A percentile compares a stretch with the other conserved stretches of the same genome.
Conservation (phyloP, 2,888 invertebrate genomes). For the Ceriagrion tenellum region DNA sequence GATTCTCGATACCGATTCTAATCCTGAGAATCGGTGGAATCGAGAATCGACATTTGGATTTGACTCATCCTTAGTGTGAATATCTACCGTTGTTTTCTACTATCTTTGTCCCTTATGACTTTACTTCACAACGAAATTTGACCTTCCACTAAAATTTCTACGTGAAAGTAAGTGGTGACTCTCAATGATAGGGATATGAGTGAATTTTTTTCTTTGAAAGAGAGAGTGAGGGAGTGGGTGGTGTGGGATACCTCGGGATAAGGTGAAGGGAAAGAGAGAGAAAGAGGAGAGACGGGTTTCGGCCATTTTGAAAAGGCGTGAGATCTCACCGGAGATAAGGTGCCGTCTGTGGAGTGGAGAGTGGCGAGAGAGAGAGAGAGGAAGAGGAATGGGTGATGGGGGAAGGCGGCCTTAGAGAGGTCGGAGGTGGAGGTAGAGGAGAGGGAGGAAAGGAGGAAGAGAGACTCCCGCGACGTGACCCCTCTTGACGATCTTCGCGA, state of each 20-base stretch:
- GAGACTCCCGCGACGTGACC: constrained; percentile 43
- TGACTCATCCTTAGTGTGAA: too few species aligned
- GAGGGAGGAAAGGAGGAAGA: neutral
- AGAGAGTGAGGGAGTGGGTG: neutral
- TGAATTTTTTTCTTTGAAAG: neutral
- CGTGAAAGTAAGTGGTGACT: too few species aligned
- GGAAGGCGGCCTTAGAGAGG: neutral
- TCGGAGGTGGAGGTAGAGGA: neutral
- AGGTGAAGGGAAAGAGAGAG: neutral
- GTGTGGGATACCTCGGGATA: neutral
- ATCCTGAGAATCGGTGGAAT: too few species aligned
- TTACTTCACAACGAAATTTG: too few species aligned
- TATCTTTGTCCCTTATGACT: too few species aligned
- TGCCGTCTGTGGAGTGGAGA: neutral
- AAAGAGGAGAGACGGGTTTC: constrained; percentile 50
- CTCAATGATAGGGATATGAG: too few species aligned
- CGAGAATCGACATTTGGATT: too few species aligned
- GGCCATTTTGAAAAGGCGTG: constrained; percentile 59
- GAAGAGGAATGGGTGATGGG: neutral
- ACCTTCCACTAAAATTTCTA: too few species aligned
- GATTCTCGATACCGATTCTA: too few species aligned
- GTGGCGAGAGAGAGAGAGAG: neutral
- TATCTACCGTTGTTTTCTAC: too few species aligned
- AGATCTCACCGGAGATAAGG: constrained; percentile 56
- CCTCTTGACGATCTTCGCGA: constrained; percentile 24